Percentiles rank a stretch among this genome's conserved stretches.
phyloP scores from a whole-genome alignment of 2,113 vertebrate genomes.

The Poeciliopsis prolifica region DNA sequence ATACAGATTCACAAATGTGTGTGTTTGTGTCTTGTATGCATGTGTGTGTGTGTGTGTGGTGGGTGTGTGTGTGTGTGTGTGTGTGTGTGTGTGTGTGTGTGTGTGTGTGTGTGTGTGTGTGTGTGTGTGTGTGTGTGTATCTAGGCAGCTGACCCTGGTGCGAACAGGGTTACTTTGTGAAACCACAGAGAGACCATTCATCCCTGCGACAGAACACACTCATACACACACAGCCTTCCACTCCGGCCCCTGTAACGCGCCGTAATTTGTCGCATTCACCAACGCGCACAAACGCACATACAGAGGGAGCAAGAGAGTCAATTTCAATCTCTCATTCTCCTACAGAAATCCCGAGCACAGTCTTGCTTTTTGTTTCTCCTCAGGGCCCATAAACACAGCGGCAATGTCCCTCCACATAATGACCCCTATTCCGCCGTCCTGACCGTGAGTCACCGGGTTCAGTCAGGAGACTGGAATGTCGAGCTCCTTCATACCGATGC shows the following conservation, averaged over 20 bases:
- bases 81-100: constrained; percentile 2
- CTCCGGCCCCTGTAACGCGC: constrained; percentile 9
- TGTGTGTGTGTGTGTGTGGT: constrained; percentile 21
- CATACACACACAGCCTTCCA: constrained; percentile 11
- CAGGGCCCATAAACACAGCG: constrained; percentile 12
- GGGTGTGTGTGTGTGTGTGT: not conserved
- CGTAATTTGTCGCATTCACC: constrained; percentile 41
- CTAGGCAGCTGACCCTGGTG: constrained; percentile 71
- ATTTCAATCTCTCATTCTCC: constrained; percentile 30
- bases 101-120: constrained; percentile 11
- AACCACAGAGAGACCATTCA: constrained; percentile 73
- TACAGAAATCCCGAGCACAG: constrained; percentile 13
- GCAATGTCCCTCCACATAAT: constrained; percentile 52
- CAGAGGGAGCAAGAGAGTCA: constrained; percentile 56
- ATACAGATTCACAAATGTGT: constrained; percentile 25
- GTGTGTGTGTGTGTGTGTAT: constrained; percentile 20
- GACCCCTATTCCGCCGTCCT: constrained; percentile 49
- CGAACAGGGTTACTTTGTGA: constrained; percentile 71
- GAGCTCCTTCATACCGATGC: constrained; percentile 27
- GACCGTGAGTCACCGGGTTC: constrained; percentile 52
- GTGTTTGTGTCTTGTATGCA: constrained; percentile 20
- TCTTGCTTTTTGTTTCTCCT: constrained; percentile 23
- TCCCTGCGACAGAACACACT: constrained; percentile 35
- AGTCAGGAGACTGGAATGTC: constrained; percentile 44
- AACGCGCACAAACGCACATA: constrained; percentile 40